Evolutionary conservation across 2,113 vertebrate genomes (phyloP).

Genomic region (Upupa epops): DNA sequence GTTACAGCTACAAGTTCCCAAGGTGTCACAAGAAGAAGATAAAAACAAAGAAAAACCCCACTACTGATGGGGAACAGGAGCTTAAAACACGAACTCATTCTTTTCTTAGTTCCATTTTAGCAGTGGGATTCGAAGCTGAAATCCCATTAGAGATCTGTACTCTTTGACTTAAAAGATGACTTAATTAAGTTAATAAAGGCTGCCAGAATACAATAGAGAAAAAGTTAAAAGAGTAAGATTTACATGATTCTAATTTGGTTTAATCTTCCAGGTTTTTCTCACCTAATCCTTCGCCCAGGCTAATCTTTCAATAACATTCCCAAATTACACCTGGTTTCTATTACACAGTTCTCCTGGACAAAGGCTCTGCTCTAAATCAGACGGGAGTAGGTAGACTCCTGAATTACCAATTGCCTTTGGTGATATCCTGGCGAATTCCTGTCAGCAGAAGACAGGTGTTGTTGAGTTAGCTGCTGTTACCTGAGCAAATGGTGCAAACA

Average conservation of each 20-base stretch:
- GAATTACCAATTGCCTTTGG: not conserved
- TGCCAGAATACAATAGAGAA: not conserved
- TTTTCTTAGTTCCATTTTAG: not conserved
- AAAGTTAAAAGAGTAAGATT: not conserved
- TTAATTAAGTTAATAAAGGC: not conserved
- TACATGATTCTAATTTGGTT: not conserved
- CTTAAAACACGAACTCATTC: not conserved
- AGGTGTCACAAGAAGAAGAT: not conserved
- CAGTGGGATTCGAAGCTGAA: not conserved
- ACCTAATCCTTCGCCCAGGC: not conserved
- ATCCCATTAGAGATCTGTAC: not conserved
- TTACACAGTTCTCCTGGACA: not conserved
- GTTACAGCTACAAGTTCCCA: accelerated
- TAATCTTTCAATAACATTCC: not conserved
- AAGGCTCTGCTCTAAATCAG: not conserved
- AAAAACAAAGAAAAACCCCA: not conserved
- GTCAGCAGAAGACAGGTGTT: not conserved
- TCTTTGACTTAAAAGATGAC: not conserved
- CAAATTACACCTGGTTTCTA: not conserved
- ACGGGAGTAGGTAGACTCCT: not conserved
- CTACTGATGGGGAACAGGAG: not conserved
- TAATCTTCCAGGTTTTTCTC: not conserved
- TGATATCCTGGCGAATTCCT: not conserved
- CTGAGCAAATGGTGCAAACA: not conserved
- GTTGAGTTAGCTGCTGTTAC: not conserved